Evolutionary conservation across 2,797 vertebrate species (phyloP).

Genomic region (Molothrus aeneus): DNA sequence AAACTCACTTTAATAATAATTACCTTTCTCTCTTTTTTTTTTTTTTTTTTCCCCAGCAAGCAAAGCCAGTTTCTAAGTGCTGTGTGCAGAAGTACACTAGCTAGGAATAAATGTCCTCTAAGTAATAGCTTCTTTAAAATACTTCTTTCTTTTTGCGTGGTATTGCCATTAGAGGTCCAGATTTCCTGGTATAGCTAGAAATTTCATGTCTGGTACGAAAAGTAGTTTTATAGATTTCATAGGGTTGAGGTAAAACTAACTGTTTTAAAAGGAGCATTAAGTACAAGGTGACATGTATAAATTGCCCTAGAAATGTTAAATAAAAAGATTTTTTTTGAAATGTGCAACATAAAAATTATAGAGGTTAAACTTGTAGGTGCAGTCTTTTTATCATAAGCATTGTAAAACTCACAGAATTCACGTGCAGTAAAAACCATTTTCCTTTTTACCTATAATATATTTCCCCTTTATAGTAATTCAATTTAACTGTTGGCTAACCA

Average conservation of each 20-base stretch:
- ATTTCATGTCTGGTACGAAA: slow-evolving; percentile 4
- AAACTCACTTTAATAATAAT: not conserved
- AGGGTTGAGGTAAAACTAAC: slow-evolving; percentile 6
- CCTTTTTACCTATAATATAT: slow-evolving; percentile 39
- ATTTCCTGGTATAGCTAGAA: not conserved
- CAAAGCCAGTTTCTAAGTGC: not conserved
- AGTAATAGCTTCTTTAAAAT: not conserved
- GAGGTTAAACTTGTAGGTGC: slow-evolving; percentile 25
- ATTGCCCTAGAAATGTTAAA: slow-evolving; percentile 36
- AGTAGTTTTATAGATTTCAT: slow-evolving; percentile 13
- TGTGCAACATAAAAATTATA: slow-evolving; percentile 35
- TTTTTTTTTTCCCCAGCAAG: not conserved
- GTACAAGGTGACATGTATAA: slow-evolving; percentile 37
- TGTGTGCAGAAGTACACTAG: not conserved
- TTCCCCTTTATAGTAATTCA: slow-evolving; percentile 15
- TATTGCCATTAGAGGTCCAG: not conserved
- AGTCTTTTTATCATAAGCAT: slow-evolving; percentile 40
- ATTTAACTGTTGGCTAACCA: slow-evolving; percentile 24
- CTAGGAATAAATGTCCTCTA: not conserved
- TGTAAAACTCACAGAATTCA: slow-evolving; percentile 44
- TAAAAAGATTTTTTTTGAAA: slow-evolving; percentile 5
- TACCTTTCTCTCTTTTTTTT: not conserved
- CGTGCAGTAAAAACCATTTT: slow-evolving; percentile 32
- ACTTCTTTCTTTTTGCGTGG: not conserved
- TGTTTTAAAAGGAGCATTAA: slow-evolving; percentile 50